Evolutionary conservation across 2,888 invertebrate species (phyloP), one percentile per base, ranked within the genome.

Genomic region (Acronicta alni): DNA sequence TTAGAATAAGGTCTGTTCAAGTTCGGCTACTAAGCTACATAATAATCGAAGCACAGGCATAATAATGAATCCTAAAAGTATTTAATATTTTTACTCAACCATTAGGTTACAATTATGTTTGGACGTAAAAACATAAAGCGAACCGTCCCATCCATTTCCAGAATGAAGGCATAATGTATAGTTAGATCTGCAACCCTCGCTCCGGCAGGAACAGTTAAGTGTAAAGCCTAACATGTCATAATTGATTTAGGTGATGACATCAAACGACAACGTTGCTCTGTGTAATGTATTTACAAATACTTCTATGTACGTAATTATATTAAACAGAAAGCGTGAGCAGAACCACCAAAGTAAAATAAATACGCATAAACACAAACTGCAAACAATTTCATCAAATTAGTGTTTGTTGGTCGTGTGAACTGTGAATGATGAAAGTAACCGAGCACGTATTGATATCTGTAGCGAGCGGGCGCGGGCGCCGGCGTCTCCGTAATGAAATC

Each of bases 371-470:
- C 20, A 42, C 47, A 37, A 66, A 52, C 43, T 60, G 15, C 37
- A 52, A 59, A 60, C 39, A 48, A 44, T 60, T 51, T 48, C 3
- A 14, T 52, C 14, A 16, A 37, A 43, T 39, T 35, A 44, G 16
- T 16, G 14, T 26, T 14, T 35, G 14, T 17, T 38, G 37, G 10
- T 20, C 49, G 54, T 35, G 49, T 32, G 43, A n/a, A 37, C 14
- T 42, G 49, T 23, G 43, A n/a, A 39, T 15, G 32, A 48, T 54
- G 49, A 64, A 57, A 54, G 59, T 54, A 37, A 54, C 45, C 67
- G 38, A n/a, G n/a, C 51, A 26, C 18, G 54, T 55, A 39, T 5
- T n/a, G 55, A 3, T 26, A 1, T 26, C 5, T 9, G 26, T 46
- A 17, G 43, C 44, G 57, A 39, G 32, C 12, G 17, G 8, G 32